Evolutionary conservation across 2,113 vertebrate species (phyloP).

Genomic region (Erythrocebus patas): DNA sequence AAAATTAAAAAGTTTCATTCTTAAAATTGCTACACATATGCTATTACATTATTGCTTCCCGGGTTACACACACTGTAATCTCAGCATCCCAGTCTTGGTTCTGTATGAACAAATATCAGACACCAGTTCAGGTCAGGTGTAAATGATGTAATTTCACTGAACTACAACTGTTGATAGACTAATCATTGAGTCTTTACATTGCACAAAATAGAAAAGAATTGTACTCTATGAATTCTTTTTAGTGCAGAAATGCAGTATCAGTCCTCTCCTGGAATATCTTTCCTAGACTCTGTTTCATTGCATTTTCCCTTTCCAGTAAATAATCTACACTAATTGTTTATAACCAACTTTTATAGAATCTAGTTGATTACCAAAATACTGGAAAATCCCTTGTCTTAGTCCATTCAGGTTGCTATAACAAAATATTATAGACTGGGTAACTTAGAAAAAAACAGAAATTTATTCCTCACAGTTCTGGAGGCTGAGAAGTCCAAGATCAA

Average conservation of each 20-base stretch:
- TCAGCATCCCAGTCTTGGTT: background rate
- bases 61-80: background rate
- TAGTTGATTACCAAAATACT: background rate
- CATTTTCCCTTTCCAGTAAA: background rate
- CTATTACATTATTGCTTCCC: background rate
- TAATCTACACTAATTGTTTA: background rate
- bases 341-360: background rate
- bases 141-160: background rate
- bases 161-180: background rate
- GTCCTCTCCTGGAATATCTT: background rate
- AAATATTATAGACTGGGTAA: background rate
- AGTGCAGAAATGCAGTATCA: background rate
- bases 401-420: background rate
- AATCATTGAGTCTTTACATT: background rate
- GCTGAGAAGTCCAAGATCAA: background rate
- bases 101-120: background rate
- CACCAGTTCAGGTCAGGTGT: background rate
- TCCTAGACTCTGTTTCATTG: background rate
- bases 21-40: background rate
- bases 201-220: background rate
- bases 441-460: background rate
- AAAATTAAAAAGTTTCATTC: background rate
- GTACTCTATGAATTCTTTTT: background rate
- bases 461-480: background rate
- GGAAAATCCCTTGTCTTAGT: background rate